A percentile compares a stretch with the other conserved stretches of the same genome.
Conservation (phyloP, 2,888 invertebrate species). For the Parnassius glacialis region DNA sequence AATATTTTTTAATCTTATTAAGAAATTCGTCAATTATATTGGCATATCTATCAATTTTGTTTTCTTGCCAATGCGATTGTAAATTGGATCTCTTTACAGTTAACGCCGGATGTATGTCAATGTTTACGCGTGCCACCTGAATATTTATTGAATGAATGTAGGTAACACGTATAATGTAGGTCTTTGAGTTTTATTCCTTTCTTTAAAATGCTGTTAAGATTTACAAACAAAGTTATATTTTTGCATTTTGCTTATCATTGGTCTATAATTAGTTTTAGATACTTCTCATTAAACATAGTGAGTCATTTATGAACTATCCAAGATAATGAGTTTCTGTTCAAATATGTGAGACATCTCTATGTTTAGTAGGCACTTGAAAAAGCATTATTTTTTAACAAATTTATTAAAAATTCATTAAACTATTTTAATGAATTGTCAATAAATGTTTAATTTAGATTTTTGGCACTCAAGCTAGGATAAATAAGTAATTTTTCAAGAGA, state of each 20-base stretch:
- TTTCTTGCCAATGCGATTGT: conserved; percentile 39
- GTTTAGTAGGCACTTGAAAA: too few relatives aligned
- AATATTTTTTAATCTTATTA: neutral
- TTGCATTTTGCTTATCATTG: conserved; percentile 22
- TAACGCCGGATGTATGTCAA: conserved; percentile 59
- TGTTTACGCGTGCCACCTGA: conserved; percentile 50
- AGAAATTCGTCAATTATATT: neutral
- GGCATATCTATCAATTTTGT: conserved; percentile 26
- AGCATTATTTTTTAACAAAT: too few relatives aligned
- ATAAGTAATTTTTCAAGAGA: too few relatives aligned
- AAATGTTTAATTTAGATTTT: too few relatives aligned
- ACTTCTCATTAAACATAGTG: conserved; percentile 1
- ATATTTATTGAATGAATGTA: conserved; percentile 48
- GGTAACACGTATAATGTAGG: conserved; percentile 23
- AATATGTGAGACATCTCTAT: neutral
- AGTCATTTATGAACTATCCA: conserved; percentile 6
- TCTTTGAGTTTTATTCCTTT: too few relatives aligned
- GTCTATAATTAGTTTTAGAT: conserved; percentile 9
- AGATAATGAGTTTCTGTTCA: conserved; percentile 1
- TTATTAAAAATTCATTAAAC: too few relatives aligned
- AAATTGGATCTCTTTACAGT: conserved; percentile 51
- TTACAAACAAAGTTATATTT: conserved; percentile 1
- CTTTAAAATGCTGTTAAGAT: neutral
- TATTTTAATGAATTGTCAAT: too few relatives aligned
- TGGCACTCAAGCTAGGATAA: too few relatives aligned